Percentiles rank a stretch among this genome's conserved stretches.
Conservation (phyloP, 2,797 vertebrate species). For the Sibirionetta formosa region DNA sequence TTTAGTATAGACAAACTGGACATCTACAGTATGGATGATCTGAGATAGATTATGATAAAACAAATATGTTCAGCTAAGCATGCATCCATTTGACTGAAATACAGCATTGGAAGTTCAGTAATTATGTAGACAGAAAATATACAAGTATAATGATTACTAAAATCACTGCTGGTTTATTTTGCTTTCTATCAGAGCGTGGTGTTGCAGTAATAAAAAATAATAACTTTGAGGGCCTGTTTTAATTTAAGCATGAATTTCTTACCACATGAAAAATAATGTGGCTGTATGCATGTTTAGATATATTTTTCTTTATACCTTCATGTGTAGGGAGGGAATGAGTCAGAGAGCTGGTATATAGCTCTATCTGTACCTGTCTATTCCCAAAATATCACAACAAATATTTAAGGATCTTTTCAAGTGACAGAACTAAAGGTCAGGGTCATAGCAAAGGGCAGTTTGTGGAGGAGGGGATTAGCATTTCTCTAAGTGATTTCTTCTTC, state of each 20-base stretch:
- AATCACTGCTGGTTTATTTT: conserved; percentile 2
- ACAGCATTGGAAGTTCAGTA: not conserved
- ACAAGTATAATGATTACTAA: not conserved
- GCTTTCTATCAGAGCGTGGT: not conserved
- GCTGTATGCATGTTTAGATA: not conserved
- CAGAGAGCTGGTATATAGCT: conserved; percentile 31
- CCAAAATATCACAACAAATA: conserved; percentile 78
- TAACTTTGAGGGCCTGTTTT: not conserved
- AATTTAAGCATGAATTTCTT: not conserved
- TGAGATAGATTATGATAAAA: not conserved
- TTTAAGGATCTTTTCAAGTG: conserved; percentile 71
- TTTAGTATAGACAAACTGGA: conserved; percentile 8
- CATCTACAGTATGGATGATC: not conserved
- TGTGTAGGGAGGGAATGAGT: conserved; percentile 44
- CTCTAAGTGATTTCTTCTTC: conserved; percentile 68
- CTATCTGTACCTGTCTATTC: conserved; percentile 74
- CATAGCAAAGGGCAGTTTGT: conserved; percentile 69
- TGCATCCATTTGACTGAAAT: not conserved
- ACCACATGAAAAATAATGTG: conserved; percentile 6
- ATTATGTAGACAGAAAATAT: not conserved
- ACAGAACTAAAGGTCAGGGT: conserved; percentile 77
- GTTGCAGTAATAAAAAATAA: not conserved
- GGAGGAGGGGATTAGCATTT: conserved; percentile 69
- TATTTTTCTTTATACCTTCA: conserved; percentile 48
- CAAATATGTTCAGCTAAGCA: not conserved